Conservation (phyloP, 2,888 invertebrate genomes). For the Alloscopus bannaensis region DNA sequence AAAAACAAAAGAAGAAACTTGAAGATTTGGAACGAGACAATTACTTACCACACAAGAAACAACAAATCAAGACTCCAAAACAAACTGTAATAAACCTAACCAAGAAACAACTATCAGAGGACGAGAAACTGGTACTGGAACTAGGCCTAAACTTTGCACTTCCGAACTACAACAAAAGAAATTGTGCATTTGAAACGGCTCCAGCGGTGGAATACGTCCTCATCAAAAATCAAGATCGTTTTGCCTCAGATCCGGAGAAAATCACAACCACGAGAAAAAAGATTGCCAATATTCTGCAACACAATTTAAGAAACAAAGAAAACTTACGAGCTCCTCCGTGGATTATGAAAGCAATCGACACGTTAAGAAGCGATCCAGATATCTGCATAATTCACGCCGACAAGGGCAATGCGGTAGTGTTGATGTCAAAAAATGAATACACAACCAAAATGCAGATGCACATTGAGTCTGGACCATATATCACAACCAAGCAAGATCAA, state of each 20-base stretch:
- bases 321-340: not conserved
- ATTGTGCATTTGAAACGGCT: not conserved
- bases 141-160: conserved; percentile 17
- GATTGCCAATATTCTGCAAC: not conserved
- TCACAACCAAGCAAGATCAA: not conserved
- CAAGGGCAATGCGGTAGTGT: conserved; percentile 21
- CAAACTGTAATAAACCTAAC: conserved; percentile 7
- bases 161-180: not conserved
- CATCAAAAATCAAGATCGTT: not conserved
- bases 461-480: conserved; percentile 15
- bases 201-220: conserved; percentile 1
- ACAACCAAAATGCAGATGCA: conserved; percentile 1
- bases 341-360: not conserved
- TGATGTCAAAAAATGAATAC: conserved; percentile 21
- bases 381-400: conserved; percentile 29
- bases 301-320: not conserved
- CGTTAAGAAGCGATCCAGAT: not conserved
- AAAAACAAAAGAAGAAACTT: not conserved
- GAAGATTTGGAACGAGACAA: not conserved
- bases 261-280: not conserved
- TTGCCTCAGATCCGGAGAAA: not conserved
- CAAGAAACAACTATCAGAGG: not conserved
- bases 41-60: not conserved
- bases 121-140: not conserved
- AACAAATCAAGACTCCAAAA: not conserved